phyloP scores from a whole-genome alignment of 2,113 vertebrate genomes.

The Callospermophilus lateralis region DNA sequence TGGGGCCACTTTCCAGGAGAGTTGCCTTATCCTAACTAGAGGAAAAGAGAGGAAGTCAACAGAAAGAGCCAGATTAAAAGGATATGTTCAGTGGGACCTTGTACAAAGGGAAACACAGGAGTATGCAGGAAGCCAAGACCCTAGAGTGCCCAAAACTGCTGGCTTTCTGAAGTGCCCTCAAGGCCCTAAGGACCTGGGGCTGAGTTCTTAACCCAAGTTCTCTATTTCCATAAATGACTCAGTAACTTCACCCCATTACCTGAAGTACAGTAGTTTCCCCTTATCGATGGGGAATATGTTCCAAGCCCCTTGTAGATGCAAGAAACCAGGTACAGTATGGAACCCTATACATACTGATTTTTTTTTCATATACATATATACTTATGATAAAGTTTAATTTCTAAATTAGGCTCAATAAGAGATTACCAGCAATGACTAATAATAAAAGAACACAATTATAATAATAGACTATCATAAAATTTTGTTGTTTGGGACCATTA shows the following conservation, averaged over 20 bases:
- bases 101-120: neutral
- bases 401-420: neutral
- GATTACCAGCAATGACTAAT: neutral
- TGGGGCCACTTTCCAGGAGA: neutral
- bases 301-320: neutral
- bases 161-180: neutral
- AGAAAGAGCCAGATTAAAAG: constrained; percentile 3
- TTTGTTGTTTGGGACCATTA: neutral
- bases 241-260: neutral
- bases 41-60: constrained; percentile 17
- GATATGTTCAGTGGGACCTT: neutral
- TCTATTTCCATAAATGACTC: constrained; percentile 29
- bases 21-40: neutral
- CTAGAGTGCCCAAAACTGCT: neutral
- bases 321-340: neutral
- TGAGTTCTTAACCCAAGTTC: constrained; percentile 24
- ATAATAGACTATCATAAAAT: neutral
- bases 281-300: neutral
- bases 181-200: neutral
- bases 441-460: neutral
- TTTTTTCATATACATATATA: neutral
- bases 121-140: neutral
- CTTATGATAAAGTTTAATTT: neutral
- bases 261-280: neutral
- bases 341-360: neutral